Base-by-base conservation (phyloP, 2,888 invertebrate genomes). In the Zygogramma bicolorata region DNA sequence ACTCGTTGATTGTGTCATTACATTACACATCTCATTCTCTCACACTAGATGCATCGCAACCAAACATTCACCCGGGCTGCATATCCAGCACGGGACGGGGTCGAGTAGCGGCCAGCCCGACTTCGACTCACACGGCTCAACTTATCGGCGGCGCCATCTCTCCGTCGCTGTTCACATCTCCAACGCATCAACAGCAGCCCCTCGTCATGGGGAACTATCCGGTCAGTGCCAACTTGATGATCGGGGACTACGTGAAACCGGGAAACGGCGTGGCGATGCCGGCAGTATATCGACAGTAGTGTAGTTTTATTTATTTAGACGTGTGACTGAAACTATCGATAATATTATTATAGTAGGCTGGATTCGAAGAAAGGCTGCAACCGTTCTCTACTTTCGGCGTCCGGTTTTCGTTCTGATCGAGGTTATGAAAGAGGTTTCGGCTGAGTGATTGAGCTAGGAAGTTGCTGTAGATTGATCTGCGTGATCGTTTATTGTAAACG, bases 191-290 rank as follows among this genome's bases (percentile, higher is more conserved):
- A 74, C 84, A 83, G 31, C 71, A 67, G 27, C 71, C 65, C 6
- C 63, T 70, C 27, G 69, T 91, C 77, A 89, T 91, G 86, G 90
- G 91, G 77, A 91, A 90, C 81, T 93, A 92, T 83, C 92, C 92
- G 75, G 90, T 93, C 80, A 93, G 92, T 86, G 91, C 91, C 82
- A 92, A 91, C 86, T 88, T 93, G 83, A 93, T 93, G 93, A 93
- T 93, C 81, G 93, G 93, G 65, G 93, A 93, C 85, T 93, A 93
- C 85, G 92, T 92, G 74, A 90, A 91, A 73, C 90, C 91, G 49
- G 65, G 80, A 22, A 80, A 79, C 40, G 81, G 80, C 5, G 74
- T 81, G 2, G 75, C 77, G 6, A 84, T 86, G 82, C 83, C 85
- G 27, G 79, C 84, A 13, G 78, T 80, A 53, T 87, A 85, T 81